Evolutionary conservation across 2,797 vertebrate genomes (phyloP).

Genomic region (Gymnoscopelus braueri): DNA sequence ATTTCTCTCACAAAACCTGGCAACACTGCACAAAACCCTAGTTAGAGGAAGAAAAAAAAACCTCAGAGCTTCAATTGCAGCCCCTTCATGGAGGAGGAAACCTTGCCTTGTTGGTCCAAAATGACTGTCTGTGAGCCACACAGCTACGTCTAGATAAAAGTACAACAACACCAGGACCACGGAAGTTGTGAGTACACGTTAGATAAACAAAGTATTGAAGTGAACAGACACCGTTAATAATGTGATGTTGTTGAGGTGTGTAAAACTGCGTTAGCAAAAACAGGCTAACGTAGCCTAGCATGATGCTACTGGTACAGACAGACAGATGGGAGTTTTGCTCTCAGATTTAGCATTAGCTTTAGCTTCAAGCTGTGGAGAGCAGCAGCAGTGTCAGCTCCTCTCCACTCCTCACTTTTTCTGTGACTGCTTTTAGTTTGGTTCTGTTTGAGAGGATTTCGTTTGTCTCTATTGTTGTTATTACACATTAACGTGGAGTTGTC

Average conservation of each 20-base stretch:
- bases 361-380: not conserved
- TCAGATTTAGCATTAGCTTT: conserved; percentile 40
- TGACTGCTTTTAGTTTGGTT: too few relatives aligned
- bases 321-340: conserved; percentile 58
- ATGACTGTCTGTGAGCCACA: too few relatives aligned
- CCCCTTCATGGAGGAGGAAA: not conserved
- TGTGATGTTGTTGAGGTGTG: conserved; percentile 43
- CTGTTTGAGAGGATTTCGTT: too few relatives aligned
- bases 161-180: too few relatives aligned
- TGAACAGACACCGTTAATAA: conserved; percentile 61
- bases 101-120: not conserved
- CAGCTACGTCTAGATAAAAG: too few relatives aligned
- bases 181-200: conserved; percentile 1
- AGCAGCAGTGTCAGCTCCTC: too few relatives aligned
- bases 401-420: too few relatives aligned
- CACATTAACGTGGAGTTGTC: conserved; percentile 39
- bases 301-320: conserved; percentile 49
- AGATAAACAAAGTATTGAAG: conserved; percentile 53
- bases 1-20: too few relatives aligned
- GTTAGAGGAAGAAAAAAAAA: conserved; percentile 43
- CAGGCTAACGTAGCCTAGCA: conserved; percentile 50
- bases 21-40: too few relatives aligned
- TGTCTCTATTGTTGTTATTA: not conserved
- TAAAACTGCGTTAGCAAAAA: conserved; percentile 34
- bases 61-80: conserved; percentile 60